phyloP scores from a whole-genome alignment of 2,888 invertebrate species.

The Apoderus coryli region DNA sequence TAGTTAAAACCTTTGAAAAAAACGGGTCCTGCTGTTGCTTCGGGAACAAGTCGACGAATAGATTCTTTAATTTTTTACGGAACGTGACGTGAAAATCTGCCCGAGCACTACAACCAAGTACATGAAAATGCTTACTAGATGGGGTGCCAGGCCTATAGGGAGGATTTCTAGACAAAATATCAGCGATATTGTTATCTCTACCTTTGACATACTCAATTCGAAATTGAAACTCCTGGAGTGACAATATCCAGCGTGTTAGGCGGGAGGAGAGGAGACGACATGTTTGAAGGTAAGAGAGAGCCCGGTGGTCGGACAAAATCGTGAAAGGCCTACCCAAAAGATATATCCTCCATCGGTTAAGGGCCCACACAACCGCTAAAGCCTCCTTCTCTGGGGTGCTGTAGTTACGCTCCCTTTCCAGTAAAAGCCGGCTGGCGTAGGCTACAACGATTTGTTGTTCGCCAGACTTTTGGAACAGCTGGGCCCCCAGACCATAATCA shows the following conservation, averaged over 20 bases:
- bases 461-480: constrained; percentile 11
- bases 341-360: constrained; percentile 12
- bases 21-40: too few relatives aligned
- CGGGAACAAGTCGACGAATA: too few relatives aligned
- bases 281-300: constrained; percentile 12
- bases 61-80: too few relatives aligned
- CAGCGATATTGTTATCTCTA: constrained; percentile 12
- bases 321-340: constrained; percentile 9
- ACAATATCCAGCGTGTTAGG: constrained; percentile 13
- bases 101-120: too few relatives aligned
- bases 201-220: constrained; percentile 12
- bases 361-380: constrained; percentile 11
- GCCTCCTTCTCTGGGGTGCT: constrained; percentile 16
- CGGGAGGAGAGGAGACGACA: constrained; percentile 13
- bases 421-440: constrained; percentile 12
- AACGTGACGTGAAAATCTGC: too few relatives aligned
- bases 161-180: constrained; percentile 11
- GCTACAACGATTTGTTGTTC: constrained; percentile 11
- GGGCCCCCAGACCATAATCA: constrained; percentile 11
- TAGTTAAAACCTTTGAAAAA: too few relatives aligned
- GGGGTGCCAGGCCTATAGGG: neutral
- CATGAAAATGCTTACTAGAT: too few relatives aligned
- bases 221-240: constrained; percentile 12
- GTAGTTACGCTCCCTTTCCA: constrained; percentile 13
- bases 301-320: constrained; percentile 15